Percentiles rank a stretch among this genome's conserved stretches.
These are phyloP conservation scores for Torymus auratus DNA, from an alignment of 2,888 invertebrate genomes.

Conservation along the genomic window DNA sequence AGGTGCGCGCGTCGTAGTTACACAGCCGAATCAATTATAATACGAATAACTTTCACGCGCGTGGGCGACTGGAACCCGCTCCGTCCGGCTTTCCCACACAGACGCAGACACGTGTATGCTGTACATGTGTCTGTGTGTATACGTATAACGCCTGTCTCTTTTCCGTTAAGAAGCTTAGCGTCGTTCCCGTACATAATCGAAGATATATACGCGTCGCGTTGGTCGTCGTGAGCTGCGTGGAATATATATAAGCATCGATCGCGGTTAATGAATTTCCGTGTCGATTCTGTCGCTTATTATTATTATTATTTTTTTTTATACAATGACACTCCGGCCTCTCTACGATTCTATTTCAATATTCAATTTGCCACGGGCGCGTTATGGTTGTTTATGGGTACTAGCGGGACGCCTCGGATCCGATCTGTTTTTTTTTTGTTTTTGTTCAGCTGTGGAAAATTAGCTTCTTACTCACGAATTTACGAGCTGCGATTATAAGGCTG, in stretches of 20 bases:
- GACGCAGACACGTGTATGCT: not conserved
- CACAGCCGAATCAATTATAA: constrained; percentile 70
- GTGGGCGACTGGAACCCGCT: constrained; percentile 69
- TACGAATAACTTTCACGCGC: constrained; percentile 73
- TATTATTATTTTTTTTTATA: too few relatives aligned
- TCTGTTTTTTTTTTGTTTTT: not conserved
- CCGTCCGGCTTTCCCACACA: constrained; percentile 68
- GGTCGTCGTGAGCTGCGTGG: too few relatives aligned
- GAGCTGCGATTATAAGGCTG: not conserved
- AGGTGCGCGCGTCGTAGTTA: constrained; percentile 57
- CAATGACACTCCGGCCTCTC: too few relatives aligned
- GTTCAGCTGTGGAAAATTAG: constrained; percentile 10
- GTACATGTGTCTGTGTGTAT: not conserved
- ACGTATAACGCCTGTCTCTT: not conserved
- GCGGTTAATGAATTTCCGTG: too few relatives aligned
- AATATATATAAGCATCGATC: too few relatives aligned
- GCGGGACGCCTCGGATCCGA: too few relatives aligned
- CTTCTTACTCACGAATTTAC: constrained; percentile 31
- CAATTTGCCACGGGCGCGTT: not conserved
- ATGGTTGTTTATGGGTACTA: not conserved
- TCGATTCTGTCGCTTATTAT: too few relatives aligned
- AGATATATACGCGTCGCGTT: not conserved
- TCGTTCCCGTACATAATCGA: too few relatives aligned
- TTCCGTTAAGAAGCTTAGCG: too few relatives aligned
- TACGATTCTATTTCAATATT: constrained; percentile 12